These are phyloP conservation scores for Anolis sagrei DNA, from an alignment of 2,113 vertebrate genomes.

Conservation along the genomic window DNA sequence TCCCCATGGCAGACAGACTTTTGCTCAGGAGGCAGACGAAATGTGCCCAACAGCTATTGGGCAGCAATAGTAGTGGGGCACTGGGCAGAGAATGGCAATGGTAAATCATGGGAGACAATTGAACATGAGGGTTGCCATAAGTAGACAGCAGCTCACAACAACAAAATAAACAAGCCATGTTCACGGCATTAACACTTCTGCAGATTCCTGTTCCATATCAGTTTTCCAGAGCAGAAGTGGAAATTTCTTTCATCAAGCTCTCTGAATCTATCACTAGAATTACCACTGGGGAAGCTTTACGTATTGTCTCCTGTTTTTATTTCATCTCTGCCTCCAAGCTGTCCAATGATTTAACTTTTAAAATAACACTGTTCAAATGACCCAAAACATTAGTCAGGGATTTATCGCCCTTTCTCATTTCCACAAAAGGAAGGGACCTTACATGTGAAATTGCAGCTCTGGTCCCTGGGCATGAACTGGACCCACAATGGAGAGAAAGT, in stretches of 20 bases:
- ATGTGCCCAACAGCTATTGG: too few species aligned
- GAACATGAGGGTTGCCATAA: too few species aligned
- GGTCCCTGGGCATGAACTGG: not conserved
- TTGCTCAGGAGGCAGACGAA: too few species aligned
- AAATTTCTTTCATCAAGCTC: not conserved
- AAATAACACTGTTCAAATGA: not conserved
- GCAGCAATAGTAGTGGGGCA: too few species aligned
- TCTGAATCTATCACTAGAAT: not conserved
- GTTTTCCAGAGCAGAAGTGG: too few species aligned
- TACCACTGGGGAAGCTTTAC: not conserved
- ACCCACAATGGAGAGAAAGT: not conserved
- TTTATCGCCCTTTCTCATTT: not conserved
- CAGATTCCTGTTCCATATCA: too few species aligned
- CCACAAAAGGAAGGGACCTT: not conserved
- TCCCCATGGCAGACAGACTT: too few species aligned
- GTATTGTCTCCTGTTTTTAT: not conserved
- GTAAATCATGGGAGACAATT: too few species aligned
- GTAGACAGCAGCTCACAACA: too few species aligned
- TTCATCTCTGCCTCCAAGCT: not conserved
- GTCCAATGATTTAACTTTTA: not conserved
- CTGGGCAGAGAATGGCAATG: too few species aligned
- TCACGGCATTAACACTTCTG: too few species aligned
- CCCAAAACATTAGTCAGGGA: not conserved
- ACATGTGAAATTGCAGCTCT: not conserved
- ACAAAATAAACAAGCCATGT: too few species aligned